phyloP scores from a whole-genome alignment of 2,888 invertebrate species.

The Hemithea aestivaria region DNA sequence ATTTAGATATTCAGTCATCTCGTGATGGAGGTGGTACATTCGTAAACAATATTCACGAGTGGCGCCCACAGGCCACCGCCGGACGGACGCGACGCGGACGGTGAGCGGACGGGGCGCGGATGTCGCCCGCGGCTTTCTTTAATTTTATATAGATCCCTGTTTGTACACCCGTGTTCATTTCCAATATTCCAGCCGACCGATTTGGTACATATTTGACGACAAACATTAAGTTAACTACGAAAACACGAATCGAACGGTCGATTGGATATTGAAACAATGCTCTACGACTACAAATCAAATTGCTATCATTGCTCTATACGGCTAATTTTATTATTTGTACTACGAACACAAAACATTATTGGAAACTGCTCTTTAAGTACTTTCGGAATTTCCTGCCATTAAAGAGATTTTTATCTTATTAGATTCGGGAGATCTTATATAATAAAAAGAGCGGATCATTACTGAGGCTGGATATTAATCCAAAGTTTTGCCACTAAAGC shows the following conservation, averaged over 20 bases:
- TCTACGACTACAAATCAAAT: constrained; percentile 1
- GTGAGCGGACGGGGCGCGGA: constrained; percentile 25
- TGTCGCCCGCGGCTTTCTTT: constrained; percentile 50
- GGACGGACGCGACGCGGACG: too few species aligned
- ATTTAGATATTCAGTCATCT: constrained; percentile 19
- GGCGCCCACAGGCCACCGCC: constrained; percentile 24
- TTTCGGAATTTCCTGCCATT: background rate
- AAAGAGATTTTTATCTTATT: constrained; percentile 18
- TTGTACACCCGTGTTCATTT: constrained; percentile 42
- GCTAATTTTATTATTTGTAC: constrained; percentile 1
- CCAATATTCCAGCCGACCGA: constrained; percentile 26
- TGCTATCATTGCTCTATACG: constrained; percentile 4
- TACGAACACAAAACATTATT: too few species aligned
- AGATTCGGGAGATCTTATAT: constrained; percentile 19
- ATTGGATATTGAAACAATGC: constrained; percentile 14
- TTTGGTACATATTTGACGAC: constrained; percentile 24
- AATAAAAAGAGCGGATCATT: constrained; percentile 21
- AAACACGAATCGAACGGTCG: constrained; percentile 11
- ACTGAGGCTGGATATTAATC: constrained; percentile 39
- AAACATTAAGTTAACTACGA: constrained; percentile 21
- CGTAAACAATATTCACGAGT: constrained; percentile 59
- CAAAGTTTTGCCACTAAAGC: constrained; percentile 50
- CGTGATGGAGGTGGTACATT: constrained; percentile 60
- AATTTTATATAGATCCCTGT: constrained; percentile 56
- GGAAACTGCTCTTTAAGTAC: too few species aligned